Evolutionary conservation across 2,888 invertebrate species (phyloP).

Genomic region (Ellobium chinense): DNA sequence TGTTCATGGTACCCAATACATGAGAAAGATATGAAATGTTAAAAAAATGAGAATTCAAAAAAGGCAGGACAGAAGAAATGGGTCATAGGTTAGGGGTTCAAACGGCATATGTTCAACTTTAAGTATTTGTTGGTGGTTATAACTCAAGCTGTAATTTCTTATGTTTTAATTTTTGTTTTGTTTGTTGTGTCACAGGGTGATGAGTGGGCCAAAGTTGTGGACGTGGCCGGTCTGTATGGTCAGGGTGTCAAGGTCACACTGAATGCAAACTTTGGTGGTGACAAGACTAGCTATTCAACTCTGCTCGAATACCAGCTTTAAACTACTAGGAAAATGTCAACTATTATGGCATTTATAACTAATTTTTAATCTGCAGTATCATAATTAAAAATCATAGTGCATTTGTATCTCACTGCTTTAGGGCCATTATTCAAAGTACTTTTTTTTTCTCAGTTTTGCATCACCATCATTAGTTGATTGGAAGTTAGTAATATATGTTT

Average conservation of each 20-base stretch:
- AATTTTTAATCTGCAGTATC: not conserved
- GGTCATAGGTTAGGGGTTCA: no score
- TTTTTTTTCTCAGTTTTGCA: not conserved
- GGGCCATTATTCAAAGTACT: not conserved
- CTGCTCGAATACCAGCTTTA: slow-evolving; percentile 74
- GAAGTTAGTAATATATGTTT: not conserved
- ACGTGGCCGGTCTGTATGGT: slow-evolving; percentile 68
- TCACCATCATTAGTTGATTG: no score
- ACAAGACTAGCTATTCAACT: slow-evolving; percentile 77
- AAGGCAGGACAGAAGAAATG: no score
- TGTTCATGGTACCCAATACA: no score
- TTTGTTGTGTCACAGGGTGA: no score
- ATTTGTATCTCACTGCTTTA: not conserved
- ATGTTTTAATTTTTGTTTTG: no score
- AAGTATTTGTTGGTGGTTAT: no score
- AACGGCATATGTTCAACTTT: no score
- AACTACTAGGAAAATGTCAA: slow-evolving; percentile 13
- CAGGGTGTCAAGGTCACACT: slow-evolving; percentile 71
- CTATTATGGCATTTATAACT: slow-evolving; percentile 8
- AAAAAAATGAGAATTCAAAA: no score
- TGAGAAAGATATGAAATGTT: no score
- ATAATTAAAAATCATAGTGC: slow-evolving; percentile 1
- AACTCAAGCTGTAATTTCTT: no score
- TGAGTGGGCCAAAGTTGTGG: slow-evolving; percentile 75
- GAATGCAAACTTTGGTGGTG: slow-evolving; percentile 77